phyloP scores from a whole-genome alignment of 2,888 invertebrate species.

The Selenia dentaria region DNA sequence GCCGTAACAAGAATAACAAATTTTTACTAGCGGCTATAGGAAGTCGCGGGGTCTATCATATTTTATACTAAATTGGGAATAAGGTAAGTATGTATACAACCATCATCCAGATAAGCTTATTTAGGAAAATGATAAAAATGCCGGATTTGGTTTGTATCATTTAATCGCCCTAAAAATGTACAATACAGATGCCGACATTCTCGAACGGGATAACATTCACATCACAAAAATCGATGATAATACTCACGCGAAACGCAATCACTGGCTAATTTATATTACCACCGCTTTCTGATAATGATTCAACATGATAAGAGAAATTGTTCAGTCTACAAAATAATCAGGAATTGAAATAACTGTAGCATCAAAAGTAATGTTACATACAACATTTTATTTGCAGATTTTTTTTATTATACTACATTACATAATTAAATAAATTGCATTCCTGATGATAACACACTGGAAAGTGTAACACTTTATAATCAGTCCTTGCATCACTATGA shows the following conservation, averaged over 20 bases:
- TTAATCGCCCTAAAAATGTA: slow-evolving; percentile 83
- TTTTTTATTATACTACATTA: slow-evolving; percentile 72
- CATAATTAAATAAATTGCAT: slow-evolving; percentile 84
- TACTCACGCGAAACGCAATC: slow-evolving; percentile 71
- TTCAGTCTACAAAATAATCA: slow-evolving; percentile 74
- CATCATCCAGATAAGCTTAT: too few species aligned
- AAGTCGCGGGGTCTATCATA: too few species aligned
- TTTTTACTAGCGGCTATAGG: too few species aligned
- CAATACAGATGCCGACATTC: slow-evolving; percentile 80
- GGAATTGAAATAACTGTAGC: slow-evolving; percentile 78
- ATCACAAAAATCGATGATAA: slow-evolving; percentile 69
- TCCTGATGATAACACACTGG: slow-evolving; percentile 74
- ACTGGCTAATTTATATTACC: slow-evolving; percentile 75
- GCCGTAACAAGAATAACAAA: too few species aligned
- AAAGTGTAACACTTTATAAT: slow-evolving; percentile 75
- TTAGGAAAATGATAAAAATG: slow-evolving; percentile 43
- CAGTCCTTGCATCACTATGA: slow-evolving; percentile 82
- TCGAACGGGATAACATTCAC: slow-evolving; percentile 59
- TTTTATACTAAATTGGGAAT: too few species aligned
- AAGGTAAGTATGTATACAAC: too few species aligned
- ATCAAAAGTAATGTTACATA: slow-evolving; percentile 67
- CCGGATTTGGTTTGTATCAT: slow-evolving; percentile 68
- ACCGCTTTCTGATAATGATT: slow-evolving; percentile 57
- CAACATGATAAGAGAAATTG: slow-evolving; percentile 64
- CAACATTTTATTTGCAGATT: slow-evolving; percentile 79